Evolutionary conservation across 2,888 invertebrate species (phyloP), one percentile per base, ranked within the genome.

Genomic region (Ormia ochracea): DNA sequence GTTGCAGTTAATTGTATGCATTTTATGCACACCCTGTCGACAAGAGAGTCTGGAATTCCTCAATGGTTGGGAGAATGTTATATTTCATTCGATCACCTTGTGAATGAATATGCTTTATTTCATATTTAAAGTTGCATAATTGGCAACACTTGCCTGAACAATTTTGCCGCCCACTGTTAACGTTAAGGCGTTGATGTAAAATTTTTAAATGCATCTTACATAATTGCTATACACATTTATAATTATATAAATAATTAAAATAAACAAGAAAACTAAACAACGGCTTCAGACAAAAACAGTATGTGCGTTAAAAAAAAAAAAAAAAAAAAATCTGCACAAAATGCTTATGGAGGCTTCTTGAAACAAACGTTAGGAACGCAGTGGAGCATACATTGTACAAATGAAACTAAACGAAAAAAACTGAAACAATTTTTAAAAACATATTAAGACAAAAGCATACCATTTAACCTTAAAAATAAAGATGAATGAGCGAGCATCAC

Each of bases 221-320:
- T 69, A 78, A 78, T 50, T 69, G 63, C 17, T 63, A 50, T 63
- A 68, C 41, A 56, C 74, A 58, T 31, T 61, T 65, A 50, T 69
- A 58, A 69, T 78, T 78, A 45, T 61, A 68, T 68, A 54, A 78
- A 56, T 63, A 77, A 70, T 72, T 72, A 69, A 69, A 74, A 7
- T 5, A 58, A 21, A 45, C 10, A 58, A 43, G 21, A 12, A 38
- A 58, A 63, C 63, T 21, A 48, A 78, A 74, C 52, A 72, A 61
- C 69, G 52, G 63, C 68, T 74, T 69, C n/a, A 23, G 17, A 68
- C 4, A 48, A 23, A n/a, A n/a, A n/a, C n/a, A n/a, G n/a, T n/a
- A n/a, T n/a, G n/a, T n/a, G n/a, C n/a, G n/a, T n/a, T n/a, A n/a
- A n/a, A n/a, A 38, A 23, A 41, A 23, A 23, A 66, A 31, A 56